Percentiles rank a stretch among this genome's conserved stretches.
phyloP scores from a whole-genome alignment of 1,140 invertebrate species.

The Tetranychus urticae region DNA sequence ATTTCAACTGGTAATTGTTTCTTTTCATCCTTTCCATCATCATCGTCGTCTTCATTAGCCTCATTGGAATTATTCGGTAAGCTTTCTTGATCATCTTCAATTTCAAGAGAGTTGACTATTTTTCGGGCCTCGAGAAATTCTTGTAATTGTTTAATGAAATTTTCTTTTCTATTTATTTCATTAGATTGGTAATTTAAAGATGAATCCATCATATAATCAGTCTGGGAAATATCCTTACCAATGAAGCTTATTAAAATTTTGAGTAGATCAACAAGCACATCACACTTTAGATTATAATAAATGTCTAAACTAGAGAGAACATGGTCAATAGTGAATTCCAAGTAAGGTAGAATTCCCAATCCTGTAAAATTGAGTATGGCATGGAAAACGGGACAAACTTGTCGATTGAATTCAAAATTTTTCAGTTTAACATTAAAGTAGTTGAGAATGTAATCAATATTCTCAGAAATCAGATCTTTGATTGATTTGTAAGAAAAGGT shows the following conservation, averaged over 20 bases:
- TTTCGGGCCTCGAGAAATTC: not conserved
- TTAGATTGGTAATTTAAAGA: not conserved
- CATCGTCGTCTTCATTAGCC: not conserved
- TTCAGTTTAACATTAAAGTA: not conserved
- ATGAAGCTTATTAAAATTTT: not conserved
- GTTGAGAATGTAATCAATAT: not conserved
- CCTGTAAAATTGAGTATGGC: not conserved
- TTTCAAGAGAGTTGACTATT: not conserved
- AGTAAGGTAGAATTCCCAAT: not conserved
- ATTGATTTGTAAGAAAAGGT: not conserved
- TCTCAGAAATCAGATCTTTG: not conserved
- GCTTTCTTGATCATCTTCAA: not conserved
- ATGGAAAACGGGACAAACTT: not conserved
- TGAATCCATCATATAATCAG: not conserved
- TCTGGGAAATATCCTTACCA: not conserved
- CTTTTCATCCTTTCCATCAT: not conserved
- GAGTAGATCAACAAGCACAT: not conserved
- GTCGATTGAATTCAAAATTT: not conserved
- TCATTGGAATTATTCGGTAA: not conserved
- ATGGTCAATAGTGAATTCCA: not conserved
- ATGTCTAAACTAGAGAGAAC: not conserved
- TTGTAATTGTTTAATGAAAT: not conserved
- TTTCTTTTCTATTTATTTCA: not conserved
- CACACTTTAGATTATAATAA: not conserved
- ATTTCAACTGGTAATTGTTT: not conserved